Evolutionary conservation across 2,113 vertebrate species (phyloP), one percentile per base, ranked within the genome.

Genomic region (Scalopus aquaticus): DNA sequence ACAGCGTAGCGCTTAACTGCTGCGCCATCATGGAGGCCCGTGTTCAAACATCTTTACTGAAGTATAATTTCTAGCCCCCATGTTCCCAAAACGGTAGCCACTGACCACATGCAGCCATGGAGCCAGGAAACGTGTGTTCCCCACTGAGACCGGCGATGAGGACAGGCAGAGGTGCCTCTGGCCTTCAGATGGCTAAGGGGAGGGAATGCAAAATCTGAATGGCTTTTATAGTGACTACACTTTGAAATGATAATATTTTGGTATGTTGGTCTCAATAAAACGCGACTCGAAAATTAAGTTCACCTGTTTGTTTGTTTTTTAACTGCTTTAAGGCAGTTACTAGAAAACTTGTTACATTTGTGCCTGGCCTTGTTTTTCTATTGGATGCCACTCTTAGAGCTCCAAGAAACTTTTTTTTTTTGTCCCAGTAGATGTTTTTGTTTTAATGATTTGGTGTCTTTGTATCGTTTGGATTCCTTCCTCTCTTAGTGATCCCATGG

Each of bases 331-430:
- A 70, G 2, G 19, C 30, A 42, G 46, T 39, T 32, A 22, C 22
- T 80, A 37, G 81, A 54, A 73, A 37, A 49, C 26, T 9, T 22
- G 58, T 35, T 20, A 5, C 20, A 11, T 32, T 17, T 78, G 26
- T 30, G 44, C 8, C 44, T 35, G 62, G 44, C 35, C 32, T 16
- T 19, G 5, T 15, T n/a, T 30, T 54, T 56, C 26, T 19, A 0
- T 2, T 0, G 9, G 51, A 26, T 6, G 3, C 35, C 1, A 22
- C n/a, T 6, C 2, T 28, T 26, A 15, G 0, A 73, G 26, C n/a
- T 26, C 54, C 39, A 0, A 1, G 51, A 35, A 30, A 8, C 32
- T 51, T 51, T 49, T 32, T 51, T 42, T 26, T 51, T 42, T 17
- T 15, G 32, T 56, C 35, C 32, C n/a, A 24, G 0, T 8, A 44